Base-by-base conservation (phyloP, 2,888 invertebrate species). In the Eudasyphora cyanicolor region DNA sequence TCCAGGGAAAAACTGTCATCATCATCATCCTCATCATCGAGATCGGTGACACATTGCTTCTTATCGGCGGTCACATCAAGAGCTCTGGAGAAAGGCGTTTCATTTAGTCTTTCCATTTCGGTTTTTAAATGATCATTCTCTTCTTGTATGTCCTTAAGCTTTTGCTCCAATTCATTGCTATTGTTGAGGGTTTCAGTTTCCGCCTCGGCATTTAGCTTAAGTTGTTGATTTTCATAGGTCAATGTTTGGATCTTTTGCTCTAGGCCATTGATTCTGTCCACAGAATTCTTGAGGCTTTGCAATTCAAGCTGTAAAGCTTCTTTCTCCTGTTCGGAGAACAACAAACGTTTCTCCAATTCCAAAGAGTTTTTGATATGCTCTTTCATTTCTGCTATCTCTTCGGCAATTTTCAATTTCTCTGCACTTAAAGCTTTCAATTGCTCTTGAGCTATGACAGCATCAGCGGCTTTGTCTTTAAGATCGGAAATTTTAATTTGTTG, bases 31-130 rank as follows among this genome's bases (percentile, higher is more conserved):
- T 85, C 86, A 6, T 88, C 89, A 84, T 92, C 92, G 81, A 92
- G 84, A 78, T 92, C 92, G 32, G 91, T 92, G 7, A 92, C 86
- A 79, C 90, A 89, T 79, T 89, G 87, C 71, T 91, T 91, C 67
- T 90, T 90, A 75, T 90, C 90, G 45, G n/a, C n/a, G n/a, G 60
- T 12, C 5, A 7, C 35, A 5, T 87, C 89, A 54, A 90, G 89
- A 8, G 88, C 89, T 42, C 88, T 88, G 0, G 87, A 87, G 71
- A 89, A 89, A 45, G 89, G 88, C 19, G 87, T 86, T 77, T 89
- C 88, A 0, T 89, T 89, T 17, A 89, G 86, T 57, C 85, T 85
- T 2, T 88, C 87, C 12, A 91, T 70, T 42, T 91, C 89, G 27
- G 88, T 86, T 2, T 88, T 89, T 69, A 90, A 21, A 2, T 83